Conservation (phyloP, 2,797 vertebrate genomes). For the Poeciliopsis gracilis region DNA sequence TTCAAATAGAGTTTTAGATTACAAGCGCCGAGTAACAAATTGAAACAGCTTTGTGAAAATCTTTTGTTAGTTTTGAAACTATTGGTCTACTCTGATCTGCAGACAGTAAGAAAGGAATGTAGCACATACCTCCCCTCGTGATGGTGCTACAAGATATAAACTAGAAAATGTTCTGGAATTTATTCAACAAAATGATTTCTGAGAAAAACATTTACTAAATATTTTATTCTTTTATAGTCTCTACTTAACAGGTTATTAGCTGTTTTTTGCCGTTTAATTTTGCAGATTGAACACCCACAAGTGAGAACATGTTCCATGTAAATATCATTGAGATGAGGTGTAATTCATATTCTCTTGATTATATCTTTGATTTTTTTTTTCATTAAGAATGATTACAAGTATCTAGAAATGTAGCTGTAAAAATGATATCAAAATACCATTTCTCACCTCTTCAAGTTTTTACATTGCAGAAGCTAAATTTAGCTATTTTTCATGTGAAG, state of each 20-base stretch:
- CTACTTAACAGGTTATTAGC: background rate
- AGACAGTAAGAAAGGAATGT: background rate
- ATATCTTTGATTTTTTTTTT: background rate
- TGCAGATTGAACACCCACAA: background rate
- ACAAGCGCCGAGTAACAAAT: background rate
- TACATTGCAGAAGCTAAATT: background rate
- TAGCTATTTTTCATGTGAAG: background rate
- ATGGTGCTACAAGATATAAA: background rate
- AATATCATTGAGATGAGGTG: background rate
- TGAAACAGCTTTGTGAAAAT: background rate
- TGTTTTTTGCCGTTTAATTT: background rate
- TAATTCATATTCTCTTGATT: background rate
- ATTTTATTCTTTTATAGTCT: background rate
- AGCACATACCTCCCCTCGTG: background rate
- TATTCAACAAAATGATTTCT: background rate
- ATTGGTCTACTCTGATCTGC: background rate
- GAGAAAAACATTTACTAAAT: background rate
- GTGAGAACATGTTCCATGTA: background rate
- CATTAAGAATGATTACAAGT: background rate
- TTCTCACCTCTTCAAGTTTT: background rate
- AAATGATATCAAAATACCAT: background rate
- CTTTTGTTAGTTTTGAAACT: background rate
- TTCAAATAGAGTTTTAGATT: background rate
- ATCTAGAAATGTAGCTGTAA: background rate
- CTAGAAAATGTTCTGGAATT: background rate